Evolutionary conservation across 2,113 vertebrate genomes (phyloP), one percentile per base, ranked within the genome.

Genomic region (Sceloporus tristichus): DNA sequence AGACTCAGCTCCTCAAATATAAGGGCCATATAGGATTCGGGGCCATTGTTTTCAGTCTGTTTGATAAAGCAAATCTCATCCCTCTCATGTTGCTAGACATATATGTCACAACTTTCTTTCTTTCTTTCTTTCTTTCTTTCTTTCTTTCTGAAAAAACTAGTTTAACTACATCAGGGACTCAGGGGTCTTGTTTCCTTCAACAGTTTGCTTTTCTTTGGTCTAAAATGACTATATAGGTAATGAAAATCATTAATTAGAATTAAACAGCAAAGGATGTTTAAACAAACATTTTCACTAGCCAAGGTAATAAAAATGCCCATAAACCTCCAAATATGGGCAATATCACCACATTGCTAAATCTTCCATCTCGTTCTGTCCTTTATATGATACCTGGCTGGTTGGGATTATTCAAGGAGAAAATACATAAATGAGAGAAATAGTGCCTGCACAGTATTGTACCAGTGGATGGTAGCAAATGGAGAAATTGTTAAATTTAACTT

Each of bases 241-340:
- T 85, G 62, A 40, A 85, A 85, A 27, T 40, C 70, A 75, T 25
- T 85, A 76, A 85, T 76, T 40, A 85, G 53, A 75, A 59, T 21
- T 14, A 53, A 76, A 14, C 34, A 1, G 25, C 40, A 75, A 85
- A 3, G 34, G 34, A 34, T 34, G 34, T 34, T 34, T 34, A 34
- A 56, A 11, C 6, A 56, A 59, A 59, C 14, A 59, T 2, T 59
- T 59, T 59, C 56, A 59, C 48, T 13, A 59, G 56, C 14, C 9
- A 59, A 13, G 56, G 56, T 59, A 59, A 59, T 10, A 59, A 59
- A 59, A 59, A 59, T 59, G 11, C 56, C 56, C 11, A 16, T 16
- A 10, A 59, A 13, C 23, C 23, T 10, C 6, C 48, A 78, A 8
- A 53, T 54, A 4, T 11, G 8, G 23, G 21, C 76, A 78, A 54